Evolutionary conservation across 2,888 invertebrate species (phyloP).

Genomic region (Leptopterna dolabrata): DNA sequence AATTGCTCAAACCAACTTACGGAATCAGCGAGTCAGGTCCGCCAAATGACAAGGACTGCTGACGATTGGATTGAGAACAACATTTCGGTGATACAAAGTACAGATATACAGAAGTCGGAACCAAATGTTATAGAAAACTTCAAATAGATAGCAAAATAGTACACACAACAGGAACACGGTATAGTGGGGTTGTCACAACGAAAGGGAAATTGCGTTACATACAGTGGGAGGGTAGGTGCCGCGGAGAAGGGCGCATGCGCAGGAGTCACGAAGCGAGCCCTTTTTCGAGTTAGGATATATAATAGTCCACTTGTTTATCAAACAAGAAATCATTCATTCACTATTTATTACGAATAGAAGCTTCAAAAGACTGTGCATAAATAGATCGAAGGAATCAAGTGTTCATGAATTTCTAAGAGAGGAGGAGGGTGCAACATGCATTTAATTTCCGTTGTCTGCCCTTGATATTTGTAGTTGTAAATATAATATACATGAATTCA

Average conservation of each 20-base stretch:
- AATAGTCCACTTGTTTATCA: not conserved
- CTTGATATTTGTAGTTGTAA: no score
- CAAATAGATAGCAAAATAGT: not conserved
- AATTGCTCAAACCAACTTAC: not conserved
- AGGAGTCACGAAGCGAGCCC: not conserved
- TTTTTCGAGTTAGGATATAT: not conserved
- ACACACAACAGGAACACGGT: not conserved
- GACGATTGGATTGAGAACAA: not conserved
- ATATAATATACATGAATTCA: no score
- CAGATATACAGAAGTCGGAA: not conserved
- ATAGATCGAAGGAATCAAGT: no score
- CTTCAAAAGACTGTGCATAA: no score
- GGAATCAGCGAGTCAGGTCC: not conserved
- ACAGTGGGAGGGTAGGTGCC: not conserved
- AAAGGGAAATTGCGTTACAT: slow-evolving; percentile 43
- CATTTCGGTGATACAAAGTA: not conserved
- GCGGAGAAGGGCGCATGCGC: not conserved
- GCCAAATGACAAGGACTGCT: not conserved
- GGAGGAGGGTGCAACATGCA: no score
- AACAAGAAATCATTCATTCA: no score
- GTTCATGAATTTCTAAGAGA: no score
- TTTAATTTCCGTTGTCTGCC: no score
- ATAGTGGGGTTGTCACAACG: not conserved
- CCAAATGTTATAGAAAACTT: not conserved
- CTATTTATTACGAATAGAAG: no score